Percentiles rank a stretch among this genome's conserved stretches.
Conservation (phyloP, 2,113 vertebrate genomes). For the Eulemur rufifrons region DNA sequence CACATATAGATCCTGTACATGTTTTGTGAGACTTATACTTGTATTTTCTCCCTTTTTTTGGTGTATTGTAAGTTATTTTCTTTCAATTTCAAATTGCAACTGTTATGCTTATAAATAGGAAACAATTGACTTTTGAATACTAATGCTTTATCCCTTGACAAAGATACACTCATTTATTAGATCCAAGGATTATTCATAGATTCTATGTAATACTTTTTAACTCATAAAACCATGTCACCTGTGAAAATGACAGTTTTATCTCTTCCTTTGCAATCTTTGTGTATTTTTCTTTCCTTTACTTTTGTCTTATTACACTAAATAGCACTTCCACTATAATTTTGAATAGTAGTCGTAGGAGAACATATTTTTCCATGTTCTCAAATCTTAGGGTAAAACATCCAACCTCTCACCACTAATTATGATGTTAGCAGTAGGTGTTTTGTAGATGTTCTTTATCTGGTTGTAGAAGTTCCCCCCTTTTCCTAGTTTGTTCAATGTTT, state of each 20-base stretch:
- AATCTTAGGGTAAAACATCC: neutral
- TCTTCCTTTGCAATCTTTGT: neutral
- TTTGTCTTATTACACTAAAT: neutral
- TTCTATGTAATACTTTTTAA: neutral
- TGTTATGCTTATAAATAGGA: neutral
- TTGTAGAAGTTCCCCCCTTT: neutral
- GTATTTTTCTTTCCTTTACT: neutral
- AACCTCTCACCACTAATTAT: neutral
- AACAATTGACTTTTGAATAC: neutral
- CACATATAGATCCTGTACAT: neutral
- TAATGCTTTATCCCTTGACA: neutral
- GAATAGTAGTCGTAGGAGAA: neutral
- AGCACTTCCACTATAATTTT: neutral
- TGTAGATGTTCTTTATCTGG: neutral
- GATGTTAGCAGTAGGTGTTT: neutral
- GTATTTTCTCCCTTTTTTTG: neutral
- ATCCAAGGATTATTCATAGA: neutral
- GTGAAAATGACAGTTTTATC: neutral
- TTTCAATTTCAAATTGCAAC: neutral
- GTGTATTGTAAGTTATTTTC: neutral
- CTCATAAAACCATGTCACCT: neutral
- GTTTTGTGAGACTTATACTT: neutral
- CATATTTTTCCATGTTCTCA: neutral
- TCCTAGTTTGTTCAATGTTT: neutral
- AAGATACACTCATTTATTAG: neutral